Conservation (phyloP, 2,888 invertebrate genomes). For the Quadroppia sp. region DNA sequence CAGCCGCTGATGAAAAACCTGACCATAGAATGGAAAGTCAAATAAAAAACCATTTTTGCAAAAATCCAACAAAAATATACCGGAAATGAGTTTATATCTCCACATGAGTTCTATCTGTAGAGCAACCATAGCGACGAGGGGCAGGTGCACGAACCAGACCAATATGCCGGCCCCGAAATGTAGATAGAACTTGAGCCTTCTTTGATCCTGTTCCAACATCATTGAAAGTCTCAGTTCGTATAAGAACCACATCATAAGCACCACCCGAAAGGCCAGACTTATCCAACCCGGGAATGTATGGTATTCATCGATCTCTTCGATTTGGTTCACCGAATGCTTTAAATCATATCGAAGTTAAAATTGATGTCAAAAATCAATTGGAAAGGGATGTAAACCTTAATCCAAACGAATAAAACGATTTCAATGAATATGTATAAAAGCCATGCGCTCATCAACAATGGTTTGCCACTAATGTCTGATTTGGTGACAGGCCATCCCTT, state of each 20-base stretch:
- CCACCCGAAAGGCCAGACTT: slow-evolving; percentile 75
- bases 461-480: slow-evolving; percentile 79
- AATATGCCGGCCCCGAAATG: slow-evolving; percentile 96
- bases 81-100: slow-evolving; percentile 88
- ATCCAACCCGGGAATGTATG: slow-evolving; percentile 97
- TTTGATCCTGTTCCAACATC: slow-evolving; percentile 71
- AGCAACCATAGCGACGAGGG: slow-evolving; percentile 87
- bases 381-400: slow-evolving; percentile 68
- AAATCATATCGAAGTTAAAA: slow-evolving; percentile 7
- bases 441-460: slow-evolving; percentile 81
- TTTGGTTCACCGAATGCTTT: slow-evolving; percentile 65
- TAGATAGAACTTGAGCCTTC: slow-evolving; percentile 84
- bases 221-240: slow-evolving; percentile 68
- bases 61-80: slow-evolving; percentile 57
- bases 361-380: neutral
- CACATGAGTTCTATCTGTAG: slow-evolving; percentile 88
- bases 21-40: slow-evolving; percentile 48
- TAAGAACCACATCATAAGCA: slow-evolving; percentile 85
- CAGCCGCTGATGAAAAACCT: slow-evolving; percentile 94
- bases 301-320: slow-evolving; percentile 94
- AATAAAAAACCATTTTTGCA: neutral
- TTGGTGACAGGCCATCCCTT: slow-evolving; percentile 96
- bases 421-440: slow-evolving; percentile 84
- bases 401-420: slow-evolving; percentile 90
- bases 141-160: slow-evolving; percentile 97